These are phyloP conservation scores for Polyodon spathula DNA, from an alignment of 2,113 vertebrate species.

Conservation along the genomic window DNA sequence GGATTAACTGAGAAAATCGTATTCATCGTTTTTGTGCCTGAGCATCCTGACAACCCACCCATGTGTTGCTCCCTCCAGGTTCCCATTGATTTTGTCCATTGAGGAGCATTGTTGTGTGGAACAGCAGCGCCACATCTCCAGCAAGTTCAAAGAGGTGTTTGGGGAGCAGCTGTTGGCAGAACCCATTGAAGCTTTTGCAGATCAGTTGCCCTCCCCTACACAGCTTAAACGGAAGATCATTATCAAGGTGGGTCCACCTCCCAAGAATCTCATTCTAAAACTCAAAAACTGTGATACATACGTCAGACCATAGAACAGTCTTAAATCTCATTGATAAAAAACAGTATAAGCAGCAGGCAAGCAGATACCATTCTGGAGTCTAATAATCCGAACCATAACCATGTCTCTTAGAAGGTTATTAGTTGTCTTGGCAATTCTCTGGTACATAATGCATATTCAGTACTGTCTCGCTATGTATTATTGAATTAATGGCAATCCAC, in stretches of 20 bases:
- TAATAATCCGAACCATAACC: too few relatives aligned
- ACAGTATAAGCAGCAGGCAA: not conserved
- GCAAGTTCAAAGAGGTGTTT: slow-evolving; percentile 77
- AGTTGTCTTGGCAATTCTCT: too few relatives aligned
- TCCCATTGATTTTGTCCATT: slow-evolving; percentile 85
- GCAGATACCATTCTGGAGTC: not conserved
- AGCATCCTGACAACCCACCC: slow-evolving; percentile 28
- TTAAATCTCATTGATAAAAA: too few relatives aligned
- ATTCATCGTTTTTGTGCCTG: slow-evolving; percentile 25
- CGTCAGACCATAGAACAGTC: too few relatives aligned
- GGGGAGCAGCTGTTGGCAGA: slow-evolving; percentile 74
- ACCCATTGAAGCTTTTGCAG: slow-evolving; percentile 76
- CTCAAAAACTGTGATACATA: too few relatives aligned
- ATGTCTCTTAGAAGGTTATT: too few relatives aligned
- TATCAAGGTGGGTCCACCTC: slow-evolving; percentile 66
- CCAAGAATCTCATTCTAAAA: too few relatives aligned
- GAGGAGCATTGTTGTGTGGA: slow-evolving; percentile 88
- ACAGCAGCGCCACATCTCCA: slow-evolving; percentile 88
- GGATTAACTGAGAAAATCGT: too few relatives aligned
- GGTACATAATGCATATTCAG: too few relatives aligned
- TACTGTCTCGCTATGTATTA: too few relatives aligned
- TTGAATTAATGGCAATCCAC: too few relatives aligned
- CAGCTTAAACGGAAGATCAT: slow-evolving; percentile 91
- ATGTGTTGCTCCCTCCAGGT: slow-evolving; percentile 48
- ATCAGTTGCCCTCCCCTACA: slow-evolving; percentile 85